phyloP scores from a whole-genome alignment of 2,797 vertebrate genomes.

The Loriculus beryllinus region DNA sequence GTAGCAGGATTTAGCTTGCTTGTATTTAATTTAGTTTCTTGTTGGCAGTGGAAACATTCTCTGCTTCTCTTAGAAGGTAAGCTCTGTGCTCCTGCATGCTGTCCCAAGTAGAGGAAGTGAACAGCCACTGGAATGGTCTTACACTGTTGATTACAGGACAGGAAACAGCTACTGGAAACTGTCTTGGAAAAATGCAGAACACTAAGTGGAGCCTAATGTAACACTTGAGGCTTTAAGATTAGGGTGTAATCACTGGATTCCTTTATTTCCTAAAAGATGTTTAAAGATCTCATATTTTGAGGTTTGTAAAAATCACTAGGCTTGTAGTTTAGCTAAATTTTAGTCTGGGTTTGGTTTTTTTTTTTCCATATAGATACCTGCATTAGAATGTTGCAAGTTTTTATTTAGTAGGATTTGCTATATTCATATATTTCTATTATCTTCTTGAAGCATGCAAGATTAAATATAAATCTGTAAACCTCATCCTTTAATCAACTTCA shows the following conservation, averaged over 20 bases:
- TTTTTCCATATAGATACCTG: not conserved
- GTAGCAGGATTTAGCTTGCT: not conserved
- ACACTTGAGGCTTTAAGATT: not conserved
- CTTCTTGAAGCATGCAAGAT: not conserved
- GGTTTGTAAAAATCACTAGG: not conserved
- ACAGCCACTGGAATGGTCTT: not conserved
- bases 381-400: not conserved
- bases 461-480: not conserved
- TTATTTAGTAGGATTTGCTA: not conserved
- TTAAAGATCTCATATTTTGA: not conserved
- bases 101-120: not conserved
- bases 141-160: not conserved
- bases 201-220: not conserved
- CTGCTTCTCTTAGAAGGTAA: not conserved
- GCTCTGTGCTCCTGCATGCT: not conserved
- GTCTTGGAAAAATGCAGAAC: not conserved
- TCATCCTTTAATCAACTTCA: not conserved
- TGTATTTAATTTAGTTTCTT: not conserved
- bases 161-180: not conserved
- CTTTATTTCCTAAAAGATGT: not conserved
- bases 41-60: not conserved
- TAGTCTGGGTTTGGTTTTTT: not conserved
- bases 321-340: not conserved
- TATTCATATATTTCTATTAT: not conserved
- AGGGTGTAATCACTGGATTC: not conserved